Conservation (phyloP, 2,888 invertebrate genomes). For the Polymixis flavicincta region DNA sequence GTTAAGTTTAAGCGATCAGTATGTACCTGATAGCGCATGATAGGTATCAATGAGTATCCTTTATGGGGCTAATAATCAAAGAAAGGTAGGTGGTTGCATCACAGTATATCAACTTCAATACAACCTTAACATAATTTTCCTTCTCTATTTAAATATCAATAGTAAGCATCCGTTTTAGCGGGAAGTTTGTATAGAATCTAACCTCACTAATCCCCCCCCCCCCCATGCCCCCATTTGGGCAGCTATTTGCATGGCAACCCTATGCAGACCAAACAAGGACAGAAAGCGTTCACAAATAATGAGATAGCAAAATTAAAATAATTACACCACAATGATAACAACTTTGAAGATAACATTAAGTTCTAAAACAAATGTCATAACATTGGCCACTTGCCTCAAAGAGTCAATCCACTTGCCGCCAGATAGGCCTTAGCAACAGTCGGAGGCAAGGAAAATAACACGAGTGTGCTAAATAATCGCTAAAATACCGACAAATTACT, state of each 20-base stretch:
- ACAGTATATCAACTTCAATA: conserved; percentile 6
- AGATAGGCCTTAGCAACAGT: conserved; percentile 63
- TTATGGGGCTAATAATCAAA: neutral
- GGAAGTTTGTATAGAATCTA: conserved; percentile 1
- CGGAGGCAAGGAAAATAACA: conserved; percentile 45
- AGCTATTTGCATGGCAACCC: conserved; percentile 31
- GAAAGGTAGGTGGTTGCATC: neutral
- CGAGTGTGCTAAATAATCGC: conserved; percentile 49
- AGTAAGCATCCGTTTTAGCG: neutral
- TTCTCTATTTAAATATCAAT: neutral
- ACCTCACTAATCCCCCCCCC: conserved; percentile 30
- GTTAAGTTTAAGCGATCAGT: neutral
- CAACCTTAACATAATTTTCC: neutral
- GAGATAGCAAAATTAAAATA: conserved; percentile 56
- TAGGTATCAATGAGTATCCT: neutral
- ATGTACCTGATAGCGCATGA: neutral
- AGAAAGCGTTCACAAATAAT: conserved; percentile 31
- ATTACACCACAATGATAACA: conserved; percentile 63
- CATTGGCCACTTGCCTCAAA: conserved; percentile 28
- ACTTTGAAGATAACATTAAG: conserved; percentile 52
- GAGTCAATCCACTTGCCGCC: conserved; percentile 35
- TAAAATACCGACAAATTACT: conserved; percentile 42
- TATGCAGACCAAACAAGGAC: conserved; percentile 18
- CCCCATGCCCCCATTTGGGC: no score
- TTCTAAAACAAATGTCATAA: conserved; percentile 53